phyloP scores from a whole-genome alignment of 2,113 vertebrate genomes.

The Barbus barbus region DNA sequence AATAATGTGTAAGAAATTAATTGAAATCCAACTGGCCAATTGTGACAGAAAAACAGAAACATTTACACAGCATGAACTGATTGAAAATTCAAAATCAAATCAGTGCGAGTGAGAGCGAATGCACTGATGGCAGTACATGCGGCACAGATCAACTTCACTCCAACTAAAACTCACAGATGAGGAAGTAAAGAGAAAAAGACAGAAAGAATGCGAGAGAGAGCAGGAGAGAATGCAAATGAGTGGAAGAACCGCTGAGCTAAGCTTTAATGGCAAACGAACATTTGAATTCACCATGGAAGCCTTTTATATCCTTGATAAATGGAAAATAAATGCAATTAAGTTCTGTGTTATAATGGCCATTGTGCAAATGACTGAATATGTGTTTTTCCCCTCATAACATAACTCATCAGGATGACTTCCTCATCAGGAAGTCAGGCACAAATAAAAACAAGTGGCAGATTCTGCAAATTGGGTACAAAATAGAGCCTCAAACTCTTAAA shows the following conservation, averaged over 20 bases:
- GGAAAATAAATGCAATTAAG: slow-evolving; percentile 32
- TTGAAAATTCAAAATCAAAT: slow-evolving; percentile 4
- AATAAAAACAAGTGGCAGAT: slow-evolving; percentile 15
- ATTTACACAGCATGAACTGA: neutral
- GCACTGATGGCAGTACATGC: no score
- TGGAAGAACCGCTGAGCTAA: slow-evolving; percentile 29
- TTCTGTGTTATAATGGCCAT: slow-evolving; percentile 13
- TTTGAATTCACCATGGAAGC: slow-evolving; percentile 23
- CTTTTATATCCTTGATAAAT: slow-evolving; percentile 24
- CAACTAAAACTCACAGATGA: slow-evolving; percentile 14
- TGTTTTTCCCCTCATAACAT: slow-evolving; percentile 18
- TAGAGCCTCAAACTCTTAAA: neutral
- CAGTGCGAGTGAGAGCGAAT: neutral
- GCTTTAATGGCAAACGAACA: slow-evolving; percentile 14
- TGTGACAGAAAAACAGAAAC: neutral
- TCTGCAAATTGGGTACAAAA: slow-evolving; percentile 24
- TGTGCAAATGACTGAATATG: slow-evolving; percentile 21
- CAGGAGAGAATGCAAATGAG: slow-evolving; percentile 20
- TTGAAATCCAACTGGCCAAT: slow-evolving; percentile 15
- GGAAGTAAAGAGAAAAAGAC: slow-evolving; percentile 15
- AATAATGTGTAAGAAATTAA: neutral
- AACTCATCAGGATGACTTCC: slow-evolving; percentile 31
- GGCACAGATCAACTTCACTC: slow-evolving; percentile 30
- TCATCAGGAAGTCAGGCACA: slow-evolving; percentile 13
- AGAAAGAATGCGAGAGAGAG: neutral